Evolutionary conservation across 2,113 vertebrate genomes (phyloP).

Genomic region (Chaetodon auriga): DNA sequence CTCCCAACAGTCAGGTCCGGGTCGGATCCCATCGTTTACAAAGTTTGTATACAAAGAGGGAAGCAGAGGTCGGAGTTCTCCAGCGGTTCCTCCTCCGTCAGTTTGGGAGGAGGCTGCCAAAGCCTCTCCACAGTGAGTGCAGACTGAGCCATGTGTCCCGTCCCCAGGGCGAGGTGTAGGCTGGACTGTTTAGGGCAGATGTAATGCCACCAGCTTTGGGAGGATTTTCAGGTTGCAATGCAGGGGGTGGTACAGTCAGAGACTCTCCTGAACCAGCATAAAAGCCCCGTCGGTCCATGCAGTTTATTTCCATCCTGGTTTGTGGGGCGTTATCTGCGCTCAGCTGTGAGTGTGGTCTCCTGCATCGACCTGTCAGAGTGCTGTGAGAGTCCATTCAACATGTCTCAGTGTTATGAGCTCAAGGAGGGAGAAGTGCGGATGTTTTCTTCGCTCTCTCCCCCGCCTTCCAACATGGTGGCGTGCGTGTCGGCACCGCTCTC

Average conservation of each 20-base stretch:
- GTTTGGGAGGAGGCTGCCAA: slow-evolving; percentile 2
- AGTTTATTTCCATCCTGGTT: slow-evolving; percentile 2
- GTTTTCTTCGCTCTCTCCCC: not conserved
- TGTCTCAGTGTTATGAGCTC: not conserved
- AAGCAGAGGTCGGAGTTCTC: slow-evolving; percentile 18
- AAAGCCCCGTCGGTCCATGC: not conserved
- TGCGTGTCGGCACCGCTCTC: not conserved
- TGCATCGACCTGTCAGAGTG: not conserved
- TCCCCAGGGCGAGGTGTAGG: not conserved
- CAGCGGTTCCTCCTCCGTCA: slow-evolving; percentile 25
- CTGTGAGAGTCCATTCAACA: not conserved
- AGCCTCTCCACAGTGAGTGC: not conserved
- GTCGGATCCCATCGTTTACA: slow-evolving; percentile 36
- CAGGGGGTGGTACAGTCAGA: not conserved
- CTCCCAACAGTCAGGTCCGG: slow-evolving; percentile 49
- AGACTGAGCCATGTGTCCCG: not conserved
- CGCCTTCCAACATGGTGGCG: not conserved
- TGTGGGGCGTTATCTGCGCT: not conserved
- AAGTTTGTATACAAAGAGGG: slow-evolving; percentile 52
- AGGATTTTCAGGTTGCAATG: not conserved
- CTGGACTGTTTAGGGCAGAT: slow-evolving; percentile 40
- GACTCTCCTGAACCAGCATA: not conserved
- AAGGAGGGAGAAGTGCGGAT: slow-evolving; percentile 1
- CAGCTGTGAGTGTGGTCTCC: slow-evolving; percentile 6
- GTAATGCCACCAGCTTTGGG: not conserved